Base-by-base conservation (phyloP, 2,113 vertebrate genomes). In the Etheostoma spectabile region DNA sequence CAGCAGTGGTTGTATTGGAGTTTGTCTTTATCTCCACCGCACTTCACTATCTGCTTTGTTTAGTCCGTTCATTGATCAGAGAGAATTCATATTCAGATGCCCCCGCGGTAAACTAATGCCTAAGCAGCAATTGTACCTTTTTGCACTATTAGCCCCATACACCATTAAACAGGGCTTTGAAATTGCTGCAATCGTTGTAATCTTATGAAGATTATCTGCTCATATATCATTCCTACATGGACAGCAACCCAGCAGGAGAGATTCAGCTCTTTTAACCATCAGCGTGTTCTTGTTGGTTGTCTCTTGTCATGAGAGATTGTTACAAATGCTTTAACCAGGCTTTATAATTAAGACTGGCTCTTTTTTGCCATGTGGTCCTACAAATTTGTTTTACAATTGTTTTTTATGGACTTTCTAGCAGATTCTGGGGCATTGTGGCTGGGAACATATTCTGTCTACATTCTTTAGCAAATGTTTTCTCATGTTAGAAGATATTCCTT, bases 101-200 rank as follows among this genome's bases (percentile, higher is more conserved):
- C 86, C 89, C 5, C 72, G 63, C 82, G 35, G 72, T 74, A 72
- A 78, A 84, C 68, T 35, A 89, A 92, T 88, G 81, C 86, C 78
- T 83, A 84, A 79, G 87, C 79, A 87, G 86, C 88, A 76, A 85
- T 85, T 38, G 35, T 85, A 89, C 86, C 87, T 93, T 90, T 86
- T 83, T 60, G 35, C 82, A 65, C 91, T 80, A 91, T 92, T 87
- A 86, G 86, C 49, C 61, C 77, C 82, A 62, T 71, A 71, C 80
- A 83, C 89, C 87, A 87, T 91, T 79, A 81, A 86, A 78, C 86
- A 59, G 52, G 18, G 24, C 67, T 70, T 88, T 73, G 70, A 77
- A 89, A 88, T 53, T 75, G 74, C 68, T 48, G 79, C 63, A 68
- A 71, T 89, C 78, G 79, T 66, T 68, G 81, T 79, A 88, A 87